These are phyloP conservation scores for Argentina silus DNA, from an alignment of 2,797 vertebrate genomes.

Conservation along the genomic window DNA sequence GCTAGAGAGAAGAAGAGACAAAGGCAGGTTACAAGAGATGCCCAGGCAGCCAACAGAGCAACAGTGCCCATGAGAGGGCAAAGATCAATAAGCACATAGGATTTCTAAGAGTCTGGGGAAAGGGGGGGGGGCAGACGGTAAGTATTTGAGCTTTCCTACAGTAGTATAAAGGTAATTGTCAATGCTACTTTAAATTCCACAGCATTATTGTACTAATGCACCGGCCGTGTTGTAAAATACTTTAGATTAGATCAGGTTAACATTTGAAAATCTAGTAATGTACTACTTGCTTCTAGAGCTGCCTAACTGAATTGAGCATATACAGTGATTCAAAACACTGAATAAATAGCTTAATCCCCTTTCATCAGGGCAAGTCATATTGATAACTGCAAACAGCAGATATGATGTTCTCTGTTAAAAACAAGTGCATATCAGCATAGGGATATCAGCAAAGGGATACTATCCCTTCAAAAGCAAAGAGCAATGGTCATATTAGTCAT, in stretches of 20 bases:
- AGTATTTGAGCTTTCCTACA: slow-evolving; percentile 18
- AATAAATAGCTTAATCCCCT: slow-evolving; percentile 18
- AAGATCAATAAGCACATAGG: slow-evolving; percentile 34
- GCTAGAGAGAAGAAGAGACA: slow-evolving; percentile 82
- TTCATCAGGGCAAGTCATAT: background rate
- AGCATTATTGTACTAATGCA: slow-evolving; percentile 6
- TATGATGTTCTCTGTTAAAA: slow-evolving; percentile 3
- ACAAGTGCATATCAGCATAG: slow-evolving; percentile 2
- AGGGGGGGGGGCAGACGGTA: slow-evolving; percentile 11
- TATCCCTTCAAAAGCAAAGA: slow-evolving; percentile 27
- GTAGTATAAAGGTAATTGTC: background rate
- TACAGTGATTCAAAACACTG: slow-evolving; percentile 5
- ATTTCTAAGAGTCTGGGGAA: slow-evolving; percentile 2
- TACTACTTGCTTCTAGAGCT: background rate
- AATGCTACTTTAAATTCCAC: background rate
- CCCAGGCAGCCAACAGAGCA: slow-evolving; percentile 56
- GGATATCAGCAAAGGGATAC: no score
- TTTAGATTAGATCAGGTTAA: background rate
- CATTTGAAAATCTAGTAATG: background rate
- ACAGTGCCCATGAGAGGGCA: slow-evolving; percentile 23
- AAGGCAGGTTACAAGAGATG: slow-evolving; percentile 82
- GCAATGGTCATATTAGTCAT: slow-evolving; percentile 58
- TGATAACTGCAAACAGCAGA: background rate
- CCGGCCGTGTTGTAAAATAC: background rate
- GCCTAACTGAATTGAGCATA: slow-evolving; percentile 4